Percentiles rank a stretch among this genome's conserved stretches.
These are phyloP conservation scores for Dryadula phaetusa DNA, from an alignment of 2,888 invertebrate genomes.

Conservation along the genomic window DNA sequence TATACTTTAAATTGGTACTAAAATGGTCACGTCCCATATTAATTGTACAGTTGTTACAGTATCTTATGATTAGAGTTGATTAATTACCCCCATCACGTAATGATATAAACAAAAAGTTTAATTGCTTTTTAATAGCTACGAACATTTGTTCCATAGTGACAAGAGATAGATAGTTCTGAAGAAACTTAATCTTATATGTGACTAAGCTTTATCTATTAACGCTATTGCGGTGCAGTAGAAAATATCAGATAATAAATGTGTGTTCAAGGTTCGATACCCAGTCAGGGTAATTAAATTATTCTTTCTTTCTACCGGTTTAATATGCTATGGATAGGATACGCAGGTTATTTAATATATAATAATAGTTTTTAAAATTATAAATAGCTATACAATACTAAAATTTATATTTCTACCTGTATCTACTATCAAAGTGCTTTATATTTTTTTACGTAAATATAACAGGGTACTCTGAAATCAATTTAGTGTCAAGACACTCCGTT, in stretches of 20 bases:
- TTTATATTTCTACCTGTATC: no score
- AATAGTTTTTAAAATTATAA: no score
- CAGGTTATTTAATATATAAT: no score
- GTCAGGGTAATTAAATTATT: not conserved
- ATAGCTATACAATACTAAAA: no score
- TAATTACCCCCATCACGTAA: constrained; percentile 63
- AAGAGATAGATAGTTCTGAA: constrained; percentile 13
- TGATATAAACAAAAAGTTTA: constrained; percentile 58
- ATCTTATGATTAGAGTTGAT: constrained; percentile 64
- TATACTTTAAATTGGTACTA: not conserved
- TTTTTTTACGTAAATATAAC: no score
- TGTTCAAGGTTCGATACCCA: not conserved
- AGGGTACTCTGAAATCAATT: no score
- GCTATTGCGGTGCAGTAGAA: not conserved
- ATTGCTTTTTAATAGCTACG: constrained; percentile 77
- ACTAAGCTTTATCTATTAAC: constrained; percentile 7
- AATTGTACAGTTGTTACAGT: constrained; percentile 50
- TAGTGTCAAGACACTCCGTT: no score
- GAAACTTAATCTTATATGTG: constrained; percentile 13
- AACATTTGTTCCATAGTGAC: constrained; percentile 51
- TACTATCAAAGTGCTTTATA: no score
- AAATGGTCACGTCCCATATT: constrained; percentile 23
- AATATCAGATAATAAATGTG: not conserved
- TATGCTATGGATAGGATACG: no score
- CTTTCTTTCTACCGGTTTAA: no score